phyloP scores from a whole-genome alignment of 2,888 invertebrate genomes.

The Lasioglossum morio region DNA sequence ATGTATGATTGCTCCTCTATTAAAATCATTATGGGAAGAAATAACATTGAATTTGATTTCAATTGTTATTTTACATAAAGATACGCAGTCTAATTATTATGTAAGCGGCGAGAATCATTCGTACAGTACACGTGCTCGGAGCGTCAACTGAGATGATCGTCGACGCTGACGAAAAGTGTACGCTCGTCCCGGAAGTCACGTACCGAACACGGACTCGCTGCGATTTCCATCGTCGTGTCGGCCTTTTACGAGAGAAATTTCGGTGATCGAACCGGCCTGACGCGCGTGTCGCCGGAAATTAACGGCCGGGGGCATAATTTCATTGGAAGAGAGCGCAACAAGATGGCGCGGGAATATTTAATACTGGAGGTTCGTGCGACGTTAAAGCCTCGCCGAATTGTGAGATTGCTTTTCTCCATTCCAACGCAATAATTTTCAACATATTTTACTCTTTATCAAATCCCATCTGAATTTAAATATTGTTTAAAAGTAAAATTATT shows the following conservation, averaged over 20 bases:
- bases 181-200: too few relatives aligned
- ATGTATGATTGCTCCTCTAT: too few relatives aligned
- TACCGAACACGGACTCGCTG: neutral
- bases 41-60: too few relatives aligned
- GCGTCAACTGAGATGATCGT: neutral
- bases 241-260: constrained; percentile 1
- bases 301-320: neutral
- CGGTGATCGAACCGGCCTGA: constrained; percentile 8
- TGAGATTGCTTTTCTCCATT: too few relatives aligned
- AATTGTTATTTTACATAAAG: too few relatives aligned
- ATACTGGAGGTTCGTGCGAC: neutral
- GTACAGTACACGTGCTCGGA: neutral
- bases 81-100: too few relatives aligned
- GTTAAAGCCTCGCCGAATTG: neutral
- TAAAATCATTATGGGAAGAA: too few relatives aligned
- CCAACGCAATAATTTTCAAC: neutral
- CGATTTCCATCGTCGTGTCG: neutral
- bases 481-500: too few relatives aligned
- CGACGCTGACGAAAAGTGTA: neutral
- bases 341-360: constrained; percentile 5
- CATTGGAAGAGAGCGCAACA: constrained; percentile 3
- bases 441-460: too few relatives aligned
- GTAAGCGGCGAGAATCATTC: neutral
- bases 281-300: constrained; percentile 4
- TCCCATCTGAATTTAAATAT: too few relatives aligned